Conservation (phyloP, 2,888 invertebrate genomes). For the Drosophila rubida region DNA sequence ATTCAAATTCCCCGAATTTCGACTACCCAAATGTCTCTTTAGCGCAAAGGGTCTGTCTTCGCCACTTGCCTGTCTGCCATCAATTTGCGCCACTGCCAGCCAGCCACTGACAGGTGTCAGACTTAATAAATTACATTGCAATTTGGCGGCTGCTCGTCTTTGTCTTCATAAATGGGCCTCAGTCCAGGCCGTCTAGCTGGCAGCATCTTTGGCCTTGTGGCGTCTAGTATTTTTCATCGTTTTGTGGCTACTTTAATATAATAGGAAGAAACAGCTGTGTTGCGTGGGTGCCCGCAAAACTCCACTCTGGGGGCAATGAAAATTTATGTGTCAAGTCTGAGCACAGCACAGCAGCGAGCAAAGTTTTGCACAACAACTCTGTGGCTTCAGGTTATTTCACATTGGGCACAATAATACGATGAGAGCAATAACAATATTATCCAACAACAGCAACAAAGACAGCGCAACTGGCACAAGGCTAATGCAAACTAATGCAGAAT, state of each 20-base stretch:
- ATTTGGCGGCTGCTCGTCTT: constrained; percentile 30
- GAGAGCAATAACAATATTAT: constrained; percentile 57
- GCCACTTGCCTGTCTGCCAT: constrained; percentile 1
- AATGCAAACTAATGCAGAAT: constrained; percentile 71
- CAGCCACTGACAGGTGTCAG: constrained; percentile 54
- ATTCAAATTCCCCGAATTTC: neutral
- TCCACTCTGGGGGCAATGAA: constrained; percentile 53
- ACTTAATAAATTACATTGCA: constrained; percentile 61
- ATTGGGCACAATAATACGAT: constrained; percentile 63
- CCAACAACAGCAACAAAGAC: constrained; percentile 15
- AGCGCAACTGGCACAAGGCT: constrained; percentile 41
- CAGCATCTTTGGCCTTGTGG: constrained; percentile 34
- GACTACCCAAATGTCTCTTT: neutral
- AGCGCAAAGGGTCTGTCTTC: neutral
- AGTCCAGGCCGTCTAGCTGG: neutral
- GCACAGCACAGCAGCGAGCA: constrained; percentile 17
- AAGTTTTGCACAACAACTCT: constrained; percentile 59
- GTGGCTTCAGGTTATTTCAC: constrained; percentile 60
- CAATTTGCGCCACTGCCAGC: constrained; percentile 27
- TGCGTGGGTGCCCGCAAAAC: constrained; percentile 40
- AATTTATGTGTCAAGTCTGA: constrained; percentile 61
- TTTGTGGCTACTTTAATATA: constrained; percentile 39
- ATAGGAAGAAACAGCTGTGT: constrained; percentile 12
- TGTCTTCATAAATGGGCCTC: constrained; percentile 42
- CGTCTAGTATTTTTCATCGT: constrained; percentile 14